Conservation (phyloP, 1,140 invertebrate genomes). For the Polypedilum vanderplanki region DNA sequence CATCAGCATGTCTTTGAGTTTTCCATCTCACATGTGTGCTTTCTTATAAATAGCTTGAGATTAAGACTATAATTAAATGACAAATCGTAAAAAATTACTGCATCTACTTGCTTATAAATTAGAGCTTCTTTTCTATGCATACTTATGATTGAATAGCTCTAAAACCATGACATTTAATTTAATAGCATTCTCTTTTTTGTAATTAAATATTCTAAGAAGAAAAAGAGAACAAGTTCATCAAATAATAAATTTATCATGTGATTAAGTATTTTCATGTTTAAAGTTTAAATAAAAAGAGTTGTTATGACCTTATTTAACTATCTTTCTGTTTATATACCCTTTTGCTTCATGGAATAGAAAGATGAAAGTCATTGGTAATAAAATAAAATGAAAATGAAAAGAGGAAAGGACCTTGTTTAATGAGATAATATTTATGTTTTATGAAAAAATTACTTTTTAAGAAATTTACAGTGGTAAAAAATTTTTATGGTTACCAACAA, state of each 20-base stretch:
- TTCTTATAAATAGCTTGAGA: neutral
- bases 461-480: neutral
- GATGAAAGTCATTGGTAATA: neutral
- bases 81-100: neutral
- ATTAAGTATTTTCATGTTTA: neutral
- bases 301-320: neutral
- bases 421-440: conserved; percentile 10
- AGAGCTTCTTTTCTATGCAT: neutral
- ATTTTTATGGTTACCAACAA: neutral
- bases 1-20: neutral
- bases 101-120: neutral
- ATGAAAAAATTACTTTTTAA: neutral
- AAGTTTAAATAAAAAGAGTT: neutral
- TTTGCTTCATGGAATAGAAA: neutral
- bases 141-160: neutral
- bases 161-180: neutral
- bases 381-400: too few species aligned
- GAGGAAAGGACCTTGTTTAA: neutral
- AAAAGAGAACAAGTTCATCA: neutral
- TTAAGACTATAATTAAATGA: neutral
- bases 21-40: neutral
- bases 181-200: neutral
- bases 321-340: neutral
- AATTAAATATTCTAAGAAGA: neutral
- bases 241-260: neutral